phyloP scores from a whole-genome alignment of 2,888 invertebrate genomes.

The Caenorhabditis uteleia region DNA sequence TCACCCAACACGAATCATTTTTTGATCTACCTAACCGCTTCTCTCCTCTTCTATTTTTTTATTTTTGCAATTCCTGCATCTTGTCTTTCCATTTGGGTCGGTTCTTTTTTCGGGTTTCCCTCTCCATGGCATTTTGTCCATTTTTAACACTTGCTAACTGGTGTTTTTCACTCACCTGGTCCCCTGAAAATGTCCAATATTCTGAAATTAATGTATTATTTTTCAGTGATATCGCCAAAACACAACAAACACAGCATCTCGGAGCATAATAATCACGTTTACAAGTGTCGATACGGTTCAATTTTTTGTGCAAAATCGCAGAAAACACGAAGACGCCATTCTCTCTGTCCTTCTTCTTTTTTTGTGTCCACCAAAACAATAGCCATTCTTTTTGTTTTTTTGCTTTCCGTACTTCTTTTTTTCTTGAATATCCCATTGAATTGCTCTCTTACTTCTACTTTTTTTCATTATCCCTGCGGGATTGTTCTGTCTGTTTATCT shows the following conservation, averaged over 20 bases:
- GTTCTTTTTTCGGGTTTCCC: too few species aligned
- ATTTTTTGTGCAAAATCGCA: conserved; percentile 27
- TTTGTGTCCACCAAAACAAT: conserved; percentile 8
- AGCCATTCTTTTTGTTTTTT: conserved; percentile 18
- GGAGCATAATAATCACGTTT: conserved; percentile 39
- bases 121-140: too few species aligned
- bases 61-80: neutral
- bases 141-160: too few species aligned
- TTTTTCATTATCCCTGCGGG: neutral
- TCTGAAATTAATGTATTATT: conserved; percentile 13
- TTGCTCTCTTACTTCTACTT: conserved; percentile 9
- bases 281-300: conserved; percentile 45
- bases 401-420: conserved; percentile 22
- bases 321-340: too few species aligned
- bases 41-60: conserved; percentile 7
- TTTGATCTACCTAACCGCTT: conserved; percentile 1
- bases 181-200: conserved; percentile 2
- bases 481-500: neutral
- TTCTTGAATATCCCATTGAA: neutral
- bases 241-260: too few species aligned
- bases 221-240: conserved; percentile 4
- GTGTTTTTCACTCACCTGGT: too few species aligned
- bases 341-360: conserved; percentile 5
- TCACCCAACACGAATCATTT: neutral
- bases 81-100: too few species aligned